Base-by-base conservation (phyloP, 23 tunicate species). In the Botrylloides violaceus region DNA sequence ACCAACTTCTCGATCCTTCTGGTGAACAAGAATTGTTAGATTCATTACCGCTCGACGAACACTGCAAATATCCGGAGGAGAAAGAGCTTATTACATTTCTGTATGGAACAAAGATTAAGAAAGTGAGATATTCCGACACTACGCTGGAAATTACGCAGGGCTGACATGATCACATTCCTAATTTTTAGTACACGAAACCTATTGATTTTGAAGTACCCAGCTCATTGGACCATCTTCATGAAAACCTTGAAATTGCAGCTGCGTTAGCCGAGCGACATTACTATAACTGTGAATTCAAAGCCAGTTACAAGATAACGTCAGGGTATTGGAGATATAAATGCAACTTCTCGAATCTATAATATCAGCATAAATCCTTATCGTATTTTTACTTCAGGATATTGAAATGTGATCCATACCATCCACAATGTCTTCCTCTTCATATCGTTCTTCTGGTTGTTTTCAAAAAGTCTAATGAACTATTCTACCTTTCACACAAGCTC, bases 221-320 rank as follows among this genome's bases (percentile, higher is more conserved):
- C 27, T 55, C 29, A 3, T 30, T 79, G 57, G 82, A 90, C 71
- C 29, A 50, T 19, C 72, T 90, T 24, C 77, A 78, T 65, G 83
- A 83, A n/a, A 90, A 90, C 74, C 73, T 90, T 29, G 97, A 90
- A 59, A 74, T 90, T 35, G 91, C 90, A 20, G 74, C 90, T 30
- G 34, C 81, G 32, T 56, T 83, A 29, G 97, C 97, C 9, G 97
- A 90, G 57, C 64, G 97, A 62, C 97, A 83, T 75, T 90, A 90
- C 70, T 90, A 90, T 60, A 90, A 90, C 65, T 80, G 91, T 59
- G 97, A 90, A 55, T 79, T 90, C 60, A 81, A 75, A 70, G 59
- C 90, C 27, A 79, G 91, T 59, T 79, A 71, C 34, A 70, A 79
- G 28, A 72, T 83, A 30, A 78, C 85, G 1, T 83, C 87, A 34